Conservation (phyloP, 1,140 invertebrate genomes). For the Prorops nasuta region DNA sequence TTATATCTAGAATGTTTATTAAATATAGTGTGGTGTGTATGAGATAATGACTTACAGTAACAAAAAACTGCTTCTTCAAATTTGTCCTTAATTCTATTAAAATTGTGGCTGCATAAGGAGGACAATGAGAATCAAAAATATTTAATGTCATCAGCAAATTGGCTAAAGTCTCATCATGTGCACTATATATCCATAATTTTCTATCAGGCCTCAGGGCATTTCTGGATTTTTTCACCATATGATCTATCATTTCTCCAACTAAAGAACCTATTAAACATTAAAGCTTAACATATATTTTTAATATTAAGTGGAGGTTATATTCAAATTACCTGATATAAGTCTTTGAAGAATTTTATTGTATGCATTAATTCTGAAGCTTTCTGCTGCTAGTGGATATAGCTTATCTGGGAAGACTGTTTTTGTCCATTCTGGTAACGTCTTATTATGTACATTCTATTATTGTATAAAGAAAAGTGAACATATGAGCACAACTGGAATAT, state of each 20-base stretch:
- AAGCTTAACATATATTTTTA: not conserved
- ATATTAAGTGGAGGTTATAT: no score
- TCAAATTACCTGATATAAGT: slow-evolving; percentile 52
- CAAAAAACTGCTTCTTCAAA: slow-evolving; percentile 42
- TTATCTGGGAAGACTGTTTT: slow-evolving; percentile 59
- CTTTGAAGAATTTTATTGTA: slow-evolving; percentile 56
- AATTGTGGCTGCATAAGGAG: slow-evolving; percentile 71
- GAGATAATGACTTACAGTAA: slow-evolving; percentile 44
- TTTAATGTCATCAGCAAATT: slow-evolving; percentile 72
- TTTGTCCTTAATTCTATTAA: slow-evolving; percentile 67
- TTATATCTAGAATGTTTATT: slow-evolving; percentile 5
- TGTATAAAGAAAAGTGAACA: slow-evolving; percentile 1
- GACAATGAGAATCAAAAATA: slow-evolving; percentile 71
- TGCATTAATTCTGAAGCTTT: slow-evolving; percentile 57
- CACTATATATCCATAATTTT: slow-evolving; percentile 74
- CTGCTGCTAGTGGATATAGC: slow-evolving; percentile 54
- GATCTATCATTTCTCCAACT: slow-evolving; percentile 64
- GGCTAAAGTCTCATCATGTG: slow-evolving; percentile 80
- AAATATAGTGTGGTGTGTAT: not conserved
- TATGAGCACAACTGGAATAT: not conserved
- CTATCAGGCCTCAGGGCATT: slow-evolving; percentile 52
- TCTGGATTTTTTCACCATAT: slow-evolving; percentile 57
- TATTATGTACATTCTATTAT: slow-evolving; percentile 63
- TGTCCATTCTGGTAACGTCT: slow-evolving; percentile 74
- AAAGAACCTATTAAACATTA: slow-evolving; percentile 58